These are phyloP conservation scores for Sander lucioperca DNA, from an alignment of 2,113 vertebrate genomes.

Conservation along the genomic window DNA sequence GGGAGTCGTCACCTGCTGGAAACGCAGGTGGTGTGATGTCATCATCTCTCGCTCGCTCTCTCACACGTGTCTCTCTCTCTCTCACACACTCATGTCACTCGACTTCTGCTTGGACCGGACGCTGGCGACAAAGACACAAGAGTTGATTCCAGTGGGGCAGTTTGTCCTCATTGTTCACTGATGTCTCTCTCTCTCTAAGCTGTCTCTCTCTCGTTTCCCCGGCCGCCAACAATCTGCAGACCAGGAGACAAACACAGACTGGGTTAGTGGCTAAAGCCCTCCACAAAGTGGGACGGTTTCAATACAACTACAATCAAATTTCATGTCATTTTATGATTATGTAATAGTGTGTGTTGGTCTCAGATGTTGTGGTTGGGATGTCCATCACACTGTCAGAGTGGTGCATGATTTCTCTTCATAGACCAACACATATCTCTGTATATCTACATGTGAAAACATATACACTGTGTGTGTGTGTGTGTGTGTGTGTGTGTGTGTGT, in stretches of 20 bases:
- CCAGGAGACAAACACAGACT: neutral
- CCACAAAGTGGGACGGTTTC: no score
- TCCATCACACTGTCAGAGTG: neutral
- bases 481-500: neutral
- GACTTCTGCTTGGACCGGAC: conserved; percentile 84
- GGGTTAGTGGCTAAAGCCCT: no score
- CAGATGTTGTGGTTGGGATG: neutral
- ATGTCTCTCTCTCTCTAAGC: conserved; percentile 65
- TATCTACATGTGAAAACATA: no score
- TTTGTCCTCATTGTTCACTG: conserved; percentile 84
- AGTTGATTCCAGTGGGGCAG: conserved; percentile 89
- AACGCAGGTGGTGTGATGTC: conserved; percentile 91
- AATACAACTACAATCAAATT: no score
- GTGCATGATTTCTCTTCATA: conserved; percentile 2
- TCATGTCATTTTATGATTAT: no score
- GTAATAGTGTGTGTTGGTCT: neutral
- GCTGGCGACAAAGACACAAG: conserved; percentile 91
- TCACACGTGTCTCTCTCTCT: conserved; percentile 88
- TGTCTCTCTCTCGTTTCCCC: conserved; percentile 51
- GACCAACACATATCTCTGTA: neutral
- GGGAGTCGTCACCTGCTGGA: conserved; percentile 84
- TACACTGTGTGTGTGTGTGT: neutral
- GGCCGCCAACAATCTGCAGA: conserved; percentile 79
- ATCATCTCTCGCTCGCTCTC: conserved; percentile 93
- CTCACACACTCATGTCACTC: conserved; percentile 80